phyloP scores from a whole-genome alignment of 2,113 vertebrate species.

The Calyptommatus sinebrachiatus region DNA sequence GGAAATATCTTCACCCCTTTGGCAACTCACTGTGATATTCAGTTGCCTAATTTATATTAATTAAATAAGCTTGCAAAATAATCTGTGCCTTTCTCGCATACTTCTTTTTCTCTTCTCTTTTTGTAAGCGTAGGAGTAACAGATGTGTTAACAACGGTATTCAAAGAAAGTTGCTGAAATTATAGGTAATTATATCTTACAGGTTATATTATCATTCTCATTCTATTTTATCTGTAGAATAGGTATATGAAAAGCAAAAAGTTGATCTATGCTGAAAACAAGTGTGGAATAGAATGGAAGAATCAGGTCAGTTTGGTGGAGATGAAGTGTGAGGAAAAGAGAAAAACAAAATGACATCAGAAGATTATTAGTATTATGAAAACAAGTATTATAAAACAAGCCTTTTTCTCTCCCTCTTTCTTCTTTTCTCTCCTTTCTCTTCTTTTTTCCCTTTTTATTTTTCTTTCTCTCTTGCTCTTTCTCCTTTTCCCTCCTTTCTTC shows the following conservation, averaged over 20 bases:
- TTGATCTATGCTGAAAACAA: neutral
- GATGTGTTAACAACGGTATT: conserved; percentile 25
- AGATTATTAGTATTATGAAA: neutral
- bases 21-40: neutral
- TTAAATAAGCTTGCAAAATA: conserved; percentile 9
- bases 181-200: neutral
- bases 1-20: neutral
- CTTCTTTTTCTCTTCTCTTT: conserved; percentile 33
- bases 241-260: neutral
- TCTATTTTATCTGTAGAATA: neutral
- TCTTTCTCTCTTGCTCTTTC: too few relatives aligned
- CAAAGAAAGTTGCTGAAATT: conserved; percentile 32
- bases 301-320: neutral
- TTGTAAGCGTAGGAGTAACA: conserved; percentile 10
- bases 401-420: too few relatives aligned
- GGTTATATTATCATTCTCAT: conserved; percentile 10
- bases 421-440: too few relatives aligned
- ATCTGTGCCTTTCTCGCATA: conserved; percentile 26
- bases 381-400: neutral
- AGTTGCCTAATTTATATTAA: conserved; percentile 20
- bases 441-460: too few relatives aligned
- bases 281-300: neutral
- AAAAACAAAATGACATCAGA: neutral
- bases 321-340: neutral
- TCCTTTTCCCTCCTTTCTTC: too few relatives aligned